Evolutionary conservation across 2,888 invertebrate genomes (phyloP).

Genomic region (Ischnus inquisitorius): DNA sequence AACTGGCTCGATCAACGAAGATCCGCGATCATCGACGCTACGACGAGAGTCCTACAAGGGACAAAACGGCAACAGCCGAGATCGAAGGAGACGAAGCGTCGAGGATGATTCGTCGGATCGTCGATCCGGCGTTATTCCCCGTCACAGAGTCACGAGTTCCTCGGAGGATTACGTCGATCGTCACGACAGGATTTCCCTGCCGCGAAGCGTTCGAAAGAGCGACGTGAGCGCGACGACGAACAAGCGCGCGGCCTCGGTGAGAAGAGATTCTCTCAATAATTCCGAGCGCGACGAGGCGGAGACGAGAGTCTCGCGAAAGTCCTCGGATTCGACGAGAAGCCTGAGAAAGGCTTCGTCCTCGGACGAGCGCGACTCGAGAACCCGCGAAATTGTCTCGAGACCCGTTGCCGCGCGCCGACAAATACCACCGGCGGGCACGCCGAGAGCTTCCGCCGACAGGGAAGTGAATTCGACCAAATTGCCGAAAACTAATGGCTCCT

Average conservation of each 20-base stretch:
- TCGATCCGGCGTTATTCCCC: constrained; percentile 64
- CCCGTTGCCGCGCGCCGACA: constrained; percentile 56
- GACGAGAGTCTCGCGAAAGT: constrained; percentile 29
- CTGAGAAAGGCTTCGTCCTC: constrained; percentile 67
- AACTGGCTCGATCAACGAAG: constrained; percentile 6
- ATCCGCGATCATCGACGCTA: constrained; percentile 2
- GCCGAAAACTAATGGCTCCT: neutral
- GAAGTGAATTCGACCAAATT: constrained; percentile 1
- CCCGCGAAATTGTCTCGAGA: constrained; percentile 6
- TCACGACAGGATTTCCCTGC: constrained; percentile 7
- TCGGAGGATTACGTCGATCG: constrained; percentile 80
- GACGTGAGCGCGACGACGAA: constrained; percentile 38
- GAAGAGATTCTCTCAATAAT: constrained; percentile 63
- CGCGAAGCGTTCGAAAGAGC: constrained; percentile 41
- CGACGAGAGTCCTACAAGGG: constrained; percentile 54
- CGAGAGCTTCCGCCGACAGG: constrained; percentile 9
- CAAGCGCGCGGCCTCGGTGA: constrained; percentile 35
- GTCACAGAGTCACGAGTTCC: constrained; percentile 78
- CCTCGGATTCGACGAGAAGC: constrained; percentile 36
- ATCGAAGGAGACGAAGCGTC: constrained; percentile 76
- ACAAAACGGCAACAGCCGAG: constrained; percentile 62
- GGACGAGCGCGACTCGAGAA: constrained; percentile 57
- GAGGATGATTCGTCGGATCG: constrained; percentile 79
- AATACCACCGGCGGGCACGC: constrained; percentile 42
- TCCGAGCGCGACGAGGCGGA: constrained; percentile 64